Evolutionary conservation across 2,888 invertebrate genomes (phyloP).

Genomic region (Diarsia mendica): DNA sequence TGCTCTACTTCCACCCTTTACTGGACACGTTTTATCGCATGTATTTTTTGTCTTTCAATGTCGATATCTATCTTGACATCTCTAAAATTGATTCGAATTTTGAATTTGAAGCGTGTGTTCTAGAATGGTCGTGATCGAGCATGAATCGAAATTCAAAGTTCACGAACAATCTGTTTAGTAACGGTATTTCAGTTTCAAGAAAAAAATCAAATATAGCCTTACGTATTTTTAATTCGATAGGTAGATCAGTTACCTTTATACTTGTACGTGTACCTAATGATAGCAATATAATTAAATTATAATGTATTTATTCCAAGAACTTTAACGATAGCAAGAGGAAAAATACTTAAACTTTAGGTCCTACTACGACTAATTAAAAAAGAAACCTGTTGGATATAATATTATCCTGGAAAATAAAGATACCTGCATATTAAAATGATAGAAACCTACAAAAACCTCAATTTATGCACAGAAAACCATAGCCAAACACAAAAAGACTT

Average conservation of each 20-base stretch:
- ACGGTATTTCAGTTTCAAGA: neutral
- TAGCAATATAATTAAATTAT: neutral
- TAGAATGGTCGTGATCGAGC: slow-evolving; percentile 19
- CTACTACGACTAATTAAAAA: neutral
- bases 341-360: neutral
- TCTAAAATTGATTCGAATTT: slow-evolving; percentile 50
- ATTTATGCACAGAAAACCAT: neutral
- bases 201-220: neutral
- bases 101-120: slow-evolving; percentile 19
- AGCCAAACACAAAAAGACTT: neutral
- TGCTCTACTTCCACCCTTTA: slow-evolving; percentile 86
- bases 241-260: neutral
- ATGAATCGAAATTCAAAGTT: neutral
- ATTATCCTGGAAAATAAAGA: neutral
- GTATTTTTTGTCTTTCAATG: slow-evolving; percentile 67
- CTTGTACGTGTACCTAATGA: neutral
- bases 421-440: neutral
- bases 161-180: neutral
- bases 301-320: neutral
- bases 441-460: neutral
- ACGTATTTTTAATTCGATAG: neutral
- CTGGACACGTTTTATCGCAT: slow-evolving; percentile 72
- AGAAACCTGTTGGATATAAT: fast-evolving
- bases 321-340: neutral
- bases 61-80: slow-evolving; percentile 66